phyloP scores from a whole-genome alignment of 2,113 vertebrate genomes.

The Amphiprion percula region DNA sequence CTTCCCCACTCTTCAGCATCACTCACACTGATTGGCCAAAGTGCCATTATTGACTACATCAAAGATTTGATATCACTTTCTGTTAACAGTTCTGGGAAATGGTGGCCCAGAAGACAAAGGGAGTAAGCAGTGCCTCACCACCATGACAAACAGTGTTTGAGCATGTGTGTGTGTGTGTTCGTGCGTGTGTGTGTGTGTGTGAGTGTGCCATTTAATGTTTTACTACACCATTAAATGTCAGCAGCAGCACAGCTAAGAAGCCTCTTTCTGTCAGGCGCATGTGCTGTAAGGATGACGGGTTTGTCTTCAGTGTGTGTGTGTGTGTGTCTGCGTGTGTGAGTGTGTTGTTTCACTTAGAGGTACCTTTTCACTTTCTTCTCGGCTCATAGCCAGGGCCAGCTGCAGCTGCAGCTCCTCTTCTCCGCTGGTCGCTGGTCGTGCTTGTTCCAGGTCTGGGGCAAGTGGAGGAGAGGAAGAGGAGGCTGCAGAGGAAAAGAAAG shows the following conservation, averaged over 20 bases:
- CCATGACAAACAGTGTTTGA: conserved; percentile 16
- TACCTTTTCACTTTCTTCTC: conserved; percentile 97
- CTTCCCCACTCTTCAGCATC: conserved; percentile 28
- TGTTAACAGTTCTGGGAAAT: conserved; percentile 59
- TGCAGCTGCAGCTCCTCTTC: conserved; percentile 97
- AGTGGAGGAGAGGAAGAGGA: conserved; percentile 89
- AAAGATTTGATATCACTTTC: conserved; percentile 61
- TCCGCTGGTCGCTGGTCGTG: conserved; percentile 91
- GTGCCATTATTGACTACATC: conserved; percentile 62
- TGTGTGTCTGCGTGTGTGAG: conserved; percentile 21
- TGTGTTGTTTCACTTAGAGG: conserved; percentile 41
- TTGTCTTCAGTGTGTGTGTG: conserved; percentile 16
- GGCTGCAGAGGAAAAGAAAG: conserved; percentile 80
- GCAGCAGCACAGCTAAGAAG: conserved; percentile 30
- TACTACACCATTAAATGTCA: conserved; percentile 34
- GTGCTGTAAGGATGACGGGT: conserved; percentile 32
- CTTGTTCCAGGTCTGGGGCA: conserved; percentile 92
- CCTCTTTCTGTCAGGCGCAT: conserved; percentile 38
- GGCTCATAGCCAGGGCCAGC: conserved; percentile 96
- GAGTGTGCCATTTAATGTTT: conserved; percentile 43
- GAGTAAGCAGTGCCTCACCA: conserved; percentile 9
- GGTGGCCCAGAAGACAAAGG: conserved; percentile 25
- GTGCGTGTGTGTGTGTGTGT: neutral
- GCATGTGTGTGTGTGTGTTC: too few relatives aligned
- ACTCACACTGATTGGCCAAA: conserved; percentile 53